Evolutionary conservation across 2,888 invertebrate genomes (phyloP), one percentile per base, ranked within the genome.

Genomic region (Caprella mutica): DNA sequence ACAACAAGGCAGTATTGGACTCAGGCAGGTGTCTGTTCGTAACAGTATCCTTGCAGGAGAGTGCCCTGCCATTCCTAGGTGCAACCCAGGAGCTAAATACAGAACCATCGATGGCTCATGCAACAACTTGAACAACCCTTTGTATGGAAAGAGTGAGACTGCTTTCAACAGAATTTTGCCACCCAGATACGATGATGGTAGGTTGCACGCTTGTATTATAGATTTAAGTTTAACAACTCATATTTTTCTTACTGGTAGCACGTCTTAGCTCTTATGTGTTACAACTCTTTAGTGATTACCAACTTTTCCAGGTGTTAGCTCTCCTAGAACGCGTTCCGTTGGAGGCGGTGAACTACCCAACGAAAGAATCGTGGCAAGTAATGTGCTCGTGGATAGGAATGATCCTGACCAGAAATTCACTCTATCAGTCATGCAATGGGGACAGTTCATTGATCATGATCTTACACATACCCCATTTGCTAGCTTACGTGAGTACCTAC

Each of bases 31-130:
- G 51, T 62, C 59, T n/a, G 58, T 68, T 1, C 51, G 58, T 17
- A 62, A 68, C 23, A 69, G 68, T 4, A 61, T 63, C 5, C 60
- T 69, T 23, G 54, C 60, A 9, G 61, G 66, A 17, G 64, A 60
- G 14, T 69, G 69, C 55, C 66, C 67, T 1, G 42, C 48, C 8
- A 52, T 58, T 5, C 67, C 67, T 3, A 52, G 48, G 3, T 69
- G 69, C 51, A 52, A 44, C 23, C 48, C 38, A 1, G 39, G 52
- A 14, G 38, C 24, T 23, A 59, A 52, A 24, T 63, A 60, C 55
- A 55, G 62, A 5, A 60, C 56, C 9, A 30, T 30, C 17, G 62
- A 62, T 35, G 65, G 65, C 29, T 46, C 58, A 17, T 65, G 65
- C 50, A 65, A 65, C 48, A 65, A 65, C 43, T 44, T 56, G 17